Base-by-base conservation (phyloP, 2,888 invertebrate genomes). In the Calliopum simillimum region DNA sequence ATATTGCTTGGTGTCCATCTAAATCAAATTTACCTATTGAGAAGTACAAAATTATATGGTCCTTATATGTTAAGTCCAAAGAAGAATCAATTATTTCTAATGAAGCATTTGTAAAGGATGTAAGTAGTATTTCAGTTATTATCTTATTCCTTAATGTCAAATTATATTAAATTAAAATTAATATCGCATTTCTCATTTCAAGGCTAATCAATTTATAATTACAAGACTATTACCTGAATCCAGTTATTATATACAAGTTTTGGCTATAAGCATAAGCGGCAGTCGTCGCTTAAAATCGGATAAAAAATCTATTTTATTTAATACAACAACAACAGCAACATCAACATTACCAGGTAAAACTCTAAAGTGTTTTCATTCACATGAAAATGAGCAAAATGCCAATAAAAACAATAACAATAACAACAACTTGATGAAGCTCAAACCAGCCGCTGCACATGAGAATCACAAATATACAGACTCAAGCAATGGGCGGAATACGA, bases 181-280 rank as follows among this genome's bases (percentile, higher is more conserved):
- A 62, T 21, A 16, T 43, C 46, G 16, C 70, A 19, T 53, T 47
- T 14, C 43, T 33, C 19, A 76, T 73, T 87, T 86, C n/a, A 46
- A 91, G 76, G 89, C 90, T 78, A 90, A 88, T 66, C 89, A 88
- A 76, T 90, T 90, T 74, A 89, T 91, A 77, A 88, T 94, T 77
- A 89, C 88, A 77, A 89, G 91, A 78, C 85, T 94, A 63, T 88
- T 90, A 76, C 89, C 90, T 6, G 90, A 92, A 79, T 92, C 92
- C 0, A 89, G 91, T 85, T 94, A 94, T 82, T 93, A 93, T 79
- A 87, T 94, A 51, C 93, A 94, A 90, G 92, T 94, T 5, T 93
- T 93, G 85, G 93, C 93, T 5, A 88, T 93, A 73, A 90, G 91
- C 44, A 89, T 91, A 76, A 93, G 89, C 79, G 93, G 93, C 2